These are phyloP conservation scores for Cathartes aura DNA, from an alignment of 2,113 vertebrate genomes.

Conservation along the genomic window DNA sequence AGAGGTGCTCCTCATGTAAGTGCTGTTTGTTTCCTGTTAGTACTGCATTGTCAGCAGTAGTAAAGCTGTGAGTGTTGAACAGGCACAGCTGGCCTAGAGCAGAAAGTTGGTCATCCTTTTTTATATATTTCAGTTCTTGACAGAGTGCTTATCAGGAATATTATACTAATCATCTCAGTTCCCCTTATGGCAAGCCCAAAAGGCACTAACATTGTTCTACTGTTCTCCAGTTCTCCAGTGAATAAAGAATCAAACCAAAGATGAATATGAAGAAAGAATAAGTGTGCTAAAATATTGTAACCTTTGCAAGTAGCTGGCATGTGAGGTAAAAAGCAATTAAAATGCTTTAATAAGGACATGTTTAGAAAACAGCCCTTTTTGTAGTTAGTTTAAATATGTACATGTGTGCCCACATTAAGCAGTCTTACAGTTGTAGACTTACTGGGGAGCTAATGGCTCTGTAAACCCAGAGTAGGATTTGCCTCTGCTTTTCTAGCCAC, in stretches of 20 bases:
- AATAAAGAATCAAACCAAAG: background rate
- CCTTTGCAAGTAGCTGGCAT: background rate
- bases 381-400: background rate
- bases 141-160: background rate
- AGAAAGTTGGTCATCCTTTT: background rate
- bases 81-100: background rate
- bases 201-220: background rate
- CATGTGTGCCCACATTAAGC: background rate
- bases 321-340: background rate
- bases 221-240: background rate
- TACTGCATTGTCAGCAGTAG: background rate
- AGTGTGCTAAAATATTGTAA: background rate
- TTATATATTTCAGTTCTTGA: background rate
- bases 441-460: background rate
- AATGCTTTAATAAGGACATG: background rate
- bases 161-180: conserved; percentile 23
- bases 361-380: background rate
- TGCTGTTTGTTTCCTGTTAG: background rate
- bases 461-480: background rate
- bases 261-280: background rate
- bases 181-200: background rate
- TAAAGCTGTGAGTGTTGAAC: background rate
- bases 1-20: background rate
- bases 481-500: background rate
- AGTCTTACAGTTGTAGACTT: background rate